Base-by-base conservation (phyloP, 2,797 vertebrate genomes). In the Alosa sapidissima region DNA sequence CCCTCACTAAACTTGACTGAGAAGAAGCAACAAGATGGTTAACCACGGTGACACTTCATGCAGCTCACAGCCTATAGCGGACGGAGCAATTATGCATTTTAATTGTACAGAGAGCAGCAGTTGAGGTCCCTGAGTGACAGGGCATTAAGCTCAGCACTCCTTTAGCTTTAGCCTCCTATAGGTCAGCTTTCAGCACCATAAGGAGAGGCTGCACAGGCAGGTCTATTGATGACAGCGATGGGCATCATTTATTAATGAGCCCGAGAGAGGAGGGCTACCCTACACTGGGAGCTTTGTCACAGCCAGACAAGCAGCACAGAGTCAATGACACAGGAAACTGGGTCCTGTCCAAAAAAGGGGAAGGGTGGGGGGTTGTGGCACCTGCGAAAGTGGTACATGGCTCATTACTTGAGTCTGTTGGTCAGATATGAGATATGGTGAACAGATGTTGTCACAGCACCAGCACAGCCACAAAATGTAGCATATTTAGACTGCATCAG, bases 241-340 rank as follows among this genome's bases (percentile, higher is more conserved):
- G 11, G 28, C 84, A 87, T 89, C 14, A 86, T 81, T 90, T 88
- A 90, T 90, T 89, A 84, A 90, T 90, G 87, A 47, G 41, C 8
- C 82, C 72, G 54, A 60, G 81, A 68, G 84, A 54, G 65, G 84
- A 88, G 85, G 87, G 72, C 72, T 78, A 78, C 41, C 72, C 72
- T 78, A 78, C 72, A 78, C 72, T 78, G 72, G 72, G 36, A 16
- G 36, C 72, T 78, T 78, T 78, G 36, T 85, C 72, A 78, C 36
- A 47, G 41, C 8, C 72, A 47, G 19, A 36, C 36, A 1, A n/a
- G 72, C 41, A 7, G 16, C 36, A 78, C 72, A 45, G 41, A 47
- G 19, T 36, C 36, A 36, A 28, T 3, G 28, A 72, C 65, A 88
- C 83, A 84, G 11, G 9, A 88, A 54, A 75, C 78, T 24, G n/a